These are phyloP conservation scores for Anguilla obscura DNA, from an alignment of 2,797 vertebrate genomes.

Conservation along the genomic window DNA sequence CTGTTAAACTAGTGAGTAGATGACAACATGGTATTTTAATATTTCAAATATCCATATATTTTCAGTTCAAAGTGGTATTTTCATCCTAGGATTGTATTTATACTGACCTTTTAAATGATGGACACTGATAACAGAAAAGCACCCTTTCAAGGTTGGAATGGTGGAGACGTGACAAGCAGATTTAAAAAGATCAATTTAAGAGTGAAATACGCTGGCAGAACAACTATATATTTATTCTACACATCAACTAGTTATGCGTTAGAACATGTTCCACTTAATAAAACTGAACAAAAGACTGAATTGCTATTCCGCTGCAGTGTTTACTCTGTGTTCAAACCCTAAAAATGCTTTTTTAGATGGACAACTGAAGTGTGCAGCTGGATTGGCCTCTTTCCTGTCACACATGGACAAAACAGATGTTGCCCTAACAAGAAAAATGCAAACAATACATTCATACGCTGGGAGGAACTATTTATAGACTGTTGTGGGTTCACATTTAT, in stretches of 20 bases:
- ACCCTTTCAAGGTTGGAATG: not conserved
- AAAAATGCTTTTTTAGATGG: not conserved
- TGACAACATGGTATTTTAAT: not conserved
- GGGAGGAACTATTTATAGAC: not conserved
- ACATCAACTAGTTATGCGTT: not conserved
- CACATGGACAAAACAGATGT: not conserved
- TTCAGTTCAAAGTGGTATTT: not conserved
- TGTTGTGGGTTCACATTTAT: not conserved
- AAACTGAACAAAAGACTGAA: not conserved
- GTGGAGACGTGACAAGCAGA: not conserved
- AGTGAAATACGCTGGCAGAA: not conserved
- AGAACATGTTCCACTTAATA: not conserved
- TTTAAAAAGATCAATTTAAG: not conserved
- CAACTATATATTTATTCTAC: not conserved
- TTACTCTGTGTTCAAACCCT: not conserved
- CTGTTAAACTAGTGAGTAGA: not conserved
- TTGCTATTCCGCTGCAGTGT: not conserved
- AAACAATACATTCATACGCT: not conserved
- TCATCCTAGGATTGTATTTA: not conserved
- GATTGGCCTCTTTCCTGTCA: not conserved
- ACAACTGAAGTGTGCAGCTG: not conserved
- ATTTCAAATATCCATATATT: not conserved
- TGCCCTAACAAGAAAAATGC: not conserved
- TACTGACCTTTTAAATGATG: not conserved
- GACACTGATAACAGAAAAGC: not conserved